These are phyloP conservation scores for Gulo gulo DNA, from an alignment of 2,113 vertebrate genomes.

Conservation along the genomic window DNA sequence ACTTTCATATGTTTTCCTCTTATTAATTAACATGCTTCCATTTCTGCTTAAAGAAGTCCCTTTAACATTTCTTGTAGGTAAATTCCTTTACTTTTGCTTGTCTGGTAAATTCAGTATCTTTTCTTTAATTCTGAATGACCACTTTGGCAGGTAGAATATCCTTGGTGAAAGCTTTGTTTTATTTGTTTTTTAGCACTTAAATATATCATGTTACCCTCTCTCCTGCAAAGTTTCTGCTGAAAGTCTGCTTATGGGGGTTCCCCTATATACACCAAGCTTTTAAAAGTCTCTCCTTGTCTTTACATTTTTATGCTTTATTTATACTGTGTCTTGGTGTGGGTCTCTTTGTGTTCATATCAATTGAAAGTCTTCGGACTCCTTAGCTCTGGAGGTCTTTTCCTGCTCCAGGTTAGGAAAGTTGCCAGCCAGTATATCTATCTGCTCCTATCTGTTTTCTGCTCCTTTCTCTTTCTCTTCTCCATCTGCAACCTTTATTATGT, in stretches of 20 bases:
- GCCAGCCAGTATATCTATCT: background rate
- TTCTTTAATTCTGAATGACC: background rate
- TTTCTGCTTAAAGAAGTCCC: background rate
- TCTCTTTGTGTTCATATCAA: background rate
- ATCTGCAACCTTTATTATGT: background rate
- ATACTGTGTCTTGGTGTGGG: background rate
- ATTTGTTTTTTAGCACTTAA: background rate
- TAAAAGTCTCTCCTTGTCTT: background rate
- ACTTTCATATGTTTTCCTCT: background rate
- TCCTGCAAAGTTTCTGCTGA: background rate
- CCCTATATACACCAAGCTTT: background rate
- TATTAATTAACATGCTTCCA: background rate
- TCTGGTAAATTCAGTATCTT: background rate
- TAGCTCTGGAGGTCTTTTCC: background rate
- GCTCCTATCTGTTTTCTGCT: background rate
- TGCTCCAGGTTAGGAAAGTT: background rate
- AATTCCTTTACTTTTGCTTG: background rate
- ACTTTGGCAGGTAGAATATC: background rate
- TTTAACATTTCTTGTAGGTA: background rate
- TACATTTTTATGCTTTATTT: background rate
- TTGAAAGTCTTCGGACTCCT: background rate
- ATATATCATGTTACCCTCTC: background rate
- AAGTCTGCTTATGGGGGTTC: background rate
- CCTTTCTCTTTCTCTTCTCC: background rate
- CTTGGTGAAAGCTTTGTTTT: background rate